phyloP scores from a whole-genome alignment of 2,888 invertebrate species.

The Zygothrica quintamaculata region DNA sequence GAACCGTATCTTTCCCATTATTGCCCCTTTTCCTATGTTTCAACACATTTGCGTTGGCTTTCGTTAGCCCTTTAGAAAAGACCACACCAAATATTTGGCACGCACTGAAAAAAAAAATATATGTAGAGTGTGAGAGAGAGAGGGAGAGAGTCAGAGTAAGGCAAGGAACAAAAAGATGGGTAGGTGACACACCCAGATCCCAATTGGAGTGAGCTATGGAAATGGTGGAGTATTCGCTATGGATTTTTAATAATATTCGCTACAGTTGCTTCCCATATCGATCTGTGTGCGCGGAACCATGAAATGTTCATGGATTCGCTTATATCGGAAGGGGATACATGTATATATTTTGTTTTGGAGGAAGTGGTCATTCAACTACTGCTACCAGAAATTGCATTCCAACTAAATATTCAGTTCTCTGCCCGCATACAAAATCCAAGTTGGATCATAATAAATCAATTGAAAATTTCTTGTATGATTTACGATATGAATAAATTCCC shows the following conservation, averaged over 20 bases:
- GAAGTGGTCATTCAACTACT: background rate
- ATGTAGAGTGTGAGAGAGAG: background rate
- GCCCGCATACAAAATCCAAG: slow-evolving; percentile 23
- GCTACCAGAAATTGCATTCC: background rate
- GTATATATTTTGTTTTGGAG: background rate
- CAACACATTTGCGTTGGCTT: background rate
- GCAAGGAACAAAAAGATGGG: background rate
- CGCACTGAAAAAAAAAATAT: background rate
- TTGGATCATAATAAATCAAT: slow-evolving; percentile 2
- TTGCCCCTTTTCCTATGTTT: background rate
- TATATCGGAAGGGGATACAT: too few species aligned
- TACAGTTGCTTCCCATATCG: slow-evolving; percentile 25
- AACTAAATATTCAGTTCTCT: background rate
- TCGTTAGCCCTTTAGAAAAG: background rate
- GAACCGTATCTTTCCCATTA: background rate
- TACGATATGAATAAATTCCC: background rate
- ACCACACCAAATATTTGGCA: slow-evolving; percentile 19
- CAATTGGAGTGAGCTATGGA: background rate
- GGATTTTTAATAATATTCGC: slow-evolving; percentile 32
- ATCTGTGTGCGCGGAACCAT: slow-evolving; percentile 12
- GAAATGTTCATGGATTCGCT: background rate
- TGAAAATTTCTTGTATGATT: background rate
- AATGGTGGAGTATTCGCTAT: slow-evolving; percentile 28
- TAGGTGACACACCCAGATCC: slow-evolving; percentile 5
- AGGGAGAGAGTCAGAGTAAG: background rate